Evolutionary conservation across 2,797 vertebrate species (phyloP), one percentile per base, ranked within the genome.

Genomic region (Chromobotia macracanthus): DNA sequence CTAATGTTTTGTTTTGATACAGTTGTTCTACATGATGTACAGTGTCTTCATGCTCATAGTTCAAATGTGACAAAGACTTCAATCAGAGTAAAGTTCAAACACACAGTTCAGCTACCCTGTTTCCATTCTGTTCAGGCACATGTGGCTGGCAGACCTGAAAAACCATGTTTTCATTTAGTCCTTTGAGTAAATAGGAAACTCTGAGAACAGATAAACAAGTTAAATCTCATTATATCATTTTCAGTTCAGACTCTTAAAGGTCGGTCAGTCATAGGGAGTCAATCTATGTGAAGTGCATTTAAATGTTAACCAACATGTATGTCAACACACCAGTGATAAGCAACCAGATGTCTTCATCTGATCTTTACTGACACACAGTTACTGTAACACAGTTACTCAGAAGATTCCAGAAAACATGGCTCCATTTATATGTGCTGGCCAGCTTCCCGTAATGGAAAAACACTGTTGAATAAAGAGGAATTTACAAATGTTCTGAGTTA

Each of bases 121-220:
- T 58, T 50, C 51, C 10, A n/a, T 21, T 72, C 44, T 51, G 18
- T 66, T 63, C 35, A 41, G 16, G 67, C 77, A 77, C 77, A 83
- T 84, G 80, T 81, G 85, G 79, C 31, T 67, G 61, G 77, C 75
- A 80, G 80, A 72, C 64, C 73, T 56, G 41, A 77, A 21, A 66
- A 81, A 83, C 84, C 86, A 87, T 87, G 87, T 80, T 88, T 87
- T 83, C 76, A 72, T 88, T 89, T 86, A 88, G 79, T 50, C 58
- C 68, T 77, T 78, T 15, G 63, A 70, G 84, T 76, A 85, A 84
- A 86, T 75, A 86, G 86, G 84, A 85, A 87, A 86, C 53, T 85
- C 76, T 75, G 79, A 83, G 51, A 50, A 78, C 44, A 64, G 77
- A 71, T 86, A 70, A 60, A 89, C 66, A 76, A 74, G 69, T 74